Evolutionary conservation across 2,888 invertebrate species (phyloP), one percentile per base, ranked within the genome.

Genomic region (Nomada lathburiana): DNA sequence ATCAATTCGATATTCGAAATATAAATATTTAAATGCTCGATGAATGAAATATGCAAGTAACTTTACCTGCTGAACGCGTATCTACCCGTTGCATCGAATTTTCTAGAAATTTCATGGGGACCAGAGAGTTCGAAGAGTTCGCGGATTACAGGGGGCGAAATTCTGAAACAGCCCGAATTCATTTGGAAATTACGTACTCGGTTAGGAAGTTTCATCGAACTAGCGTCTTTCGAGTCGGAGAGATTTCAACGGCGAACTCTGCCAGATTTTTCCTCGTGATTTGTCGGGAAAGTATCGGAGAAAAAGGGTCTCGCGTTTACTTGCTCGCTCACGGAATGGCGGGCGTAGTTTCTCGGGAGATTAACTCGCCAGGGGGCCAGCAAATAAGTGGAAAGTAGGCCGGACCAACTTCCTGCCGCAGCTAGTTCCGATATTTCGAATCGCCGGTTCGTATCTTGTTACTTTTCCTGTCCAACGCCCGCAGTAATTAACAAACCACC

Each of bases 371-470:
- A 74, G 80, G 69, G 36, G 82, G 80, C 84, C 78, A 76, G 80
- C 78, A 80, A 86, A 84, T 86, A 84, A 86, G 84, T 80, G 75
- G 78, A 84, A 86, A 86, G 86, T 85, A 84, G 86, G 86, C 83
- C 82, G 82, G 59, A 23, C 64, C 62, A 83, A 85, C 75, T 83
- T 84, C 71, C 71, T 64, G 59, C 76, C 59, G 71, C 47, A 63
- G 13, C 68, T 62, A 65, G 73, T 55, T 52, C 68, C 68, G 72
- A 76, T 80, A 76, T 82, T 84, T 84, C 76, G 79, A 74, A 75
- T 69, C 80, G 62, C 62, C 13, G 29, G 55, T 13, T 10, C 29
- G 47, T 23, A 44, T 57, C 65, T 65, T 59, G 44, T 77, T 83
- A 77, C 57, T 44, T 68, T 74, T 50, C 13, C 47, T 2, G 52